Percentiles rank a stretch among this genome's conserved stretches.
Conservation (phyloP, 2,797 vertebrate genomes). For the Rhodeus uyekii region DNA sequence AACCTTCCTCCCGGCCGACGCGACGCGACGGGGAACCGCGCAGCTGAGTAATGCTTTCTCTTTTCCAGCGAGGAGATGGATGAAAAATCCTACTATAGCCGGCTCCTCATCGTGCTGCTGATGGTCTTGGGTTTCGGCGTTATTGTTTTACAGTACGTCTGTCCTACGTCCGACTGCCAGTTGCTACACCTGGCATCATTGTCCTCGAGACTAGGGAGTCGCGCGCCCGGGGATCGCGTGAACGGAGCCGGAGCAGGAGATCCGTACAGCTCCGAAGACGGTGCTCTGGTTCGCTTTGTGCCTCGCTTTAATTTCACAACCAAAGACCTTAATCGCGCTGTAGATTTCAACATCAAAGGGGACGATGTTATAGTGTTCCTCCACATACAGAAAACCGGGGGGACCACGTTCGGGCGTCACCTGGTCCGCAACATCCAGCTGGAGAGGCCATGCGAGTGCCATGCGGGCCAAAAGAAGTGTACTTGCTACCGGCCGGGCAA, state of each 20-base stretch:
- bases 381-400: slow-evolving; percentile 96
- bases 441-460: slow-evolving; percentile 93
- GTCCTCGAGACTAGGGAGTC: slow-evolving; percentile 60
- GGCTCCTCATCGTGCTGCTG: slow-evolving; percentile 84
- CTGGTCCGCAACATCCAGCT: slow-evolving; percentile 94
- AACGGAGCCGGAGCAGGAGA: slow-evolving; percentile 71
- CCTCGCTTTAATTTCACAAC: slow-evolving; percentile 89
- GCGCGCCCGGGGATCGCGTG: slow-evolving; percentile 42
- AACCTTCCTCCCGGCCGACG: slow-evolving; percentile 52
- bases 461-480: slow-evolving; percentile 95
- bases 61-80: slow-evolving; percentile 82
- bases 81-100: slow-evolving; percentile 85
- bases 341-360: slow-evolving; percentile 91
- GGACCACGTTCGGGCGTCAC: slow-evolving; percentile 95
- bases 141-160: slow-evolving; percentile 92
- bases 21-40: slow-evolving; percentile 53
- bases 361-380: slow-evolving; percentile 95
- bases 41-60: slow-evolving; percentile 75
- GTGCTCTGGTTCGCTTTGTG: slow-evolving; percentile 84
- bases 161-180: slow-evolving; percentile 90
- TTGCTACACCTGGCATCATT: slow-evolving; percentile 82
- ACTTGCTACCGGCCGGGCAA: slow-evolving; percentile 92
- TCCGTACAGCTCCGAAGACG: slow-evolving; percentile 91
- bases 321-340: slow-evolving; percentile 82
- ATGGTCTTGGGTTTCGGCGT: slow-evolving; percentile 91